Evolutionary conservation across 2,888 invertebrate genomes (phyloP).

Genomic region (Lycophotia porphyrea): DNA sequence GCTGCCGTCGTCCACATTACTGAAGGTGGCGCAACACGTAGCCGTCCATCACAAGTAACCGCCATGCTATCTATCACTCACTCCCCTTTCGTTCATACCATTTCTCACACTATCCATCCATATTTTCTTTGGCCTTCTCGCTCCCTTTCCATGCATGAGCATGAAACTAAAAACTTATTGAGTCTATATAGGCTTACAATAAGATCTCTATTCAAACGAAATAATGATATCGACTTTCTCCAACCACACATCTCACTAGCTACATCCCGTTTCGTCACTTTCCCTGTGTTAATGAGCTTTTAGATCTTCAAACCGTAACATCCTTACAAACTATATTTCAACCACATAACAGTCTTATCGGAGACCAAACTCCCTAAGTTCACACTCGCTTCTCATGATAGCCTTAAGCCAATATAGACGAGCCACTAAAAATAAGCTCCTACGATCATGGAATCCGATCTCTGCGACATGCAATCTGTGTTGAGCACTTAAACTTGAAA

Average conservation of each 20-base stretch:
- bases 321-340: neutral
- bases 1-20: neutral
- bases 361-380: neutral
- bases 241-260: neutral
- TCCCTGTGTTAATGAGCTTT: neutral
- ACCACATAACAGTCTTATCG: neutral
- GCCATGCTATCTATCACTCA: neutral
- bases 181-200: neutral
- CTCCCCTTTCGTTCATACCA: neutral
- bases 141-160: neutral
- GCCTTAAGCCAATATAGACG: constrained; percentile 5
- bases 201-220: neutral
- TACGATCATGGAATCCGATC: constrained; percentile 27
- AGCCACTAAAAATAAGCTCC: constrained; percentile 31
- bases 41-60: neutral
- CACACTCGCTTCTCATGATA: neutral
- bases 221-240: too few species aligned
- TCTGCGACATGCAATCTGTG: constrained; percentile 50
- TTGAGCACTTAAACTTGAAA: constrained; percentile 48
- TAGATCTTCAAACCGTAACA: neutral
- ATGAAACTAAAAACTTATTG: neutral
- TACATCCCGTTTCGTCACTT: neutral
- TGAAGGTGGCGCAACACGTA: neutral
- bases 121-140: neutral
- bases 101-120: neutral